Evolutionary conservation across 2,113 vertebrate species (phyloP).

Genomic region (Tragelaphus scriptus): DNA sequence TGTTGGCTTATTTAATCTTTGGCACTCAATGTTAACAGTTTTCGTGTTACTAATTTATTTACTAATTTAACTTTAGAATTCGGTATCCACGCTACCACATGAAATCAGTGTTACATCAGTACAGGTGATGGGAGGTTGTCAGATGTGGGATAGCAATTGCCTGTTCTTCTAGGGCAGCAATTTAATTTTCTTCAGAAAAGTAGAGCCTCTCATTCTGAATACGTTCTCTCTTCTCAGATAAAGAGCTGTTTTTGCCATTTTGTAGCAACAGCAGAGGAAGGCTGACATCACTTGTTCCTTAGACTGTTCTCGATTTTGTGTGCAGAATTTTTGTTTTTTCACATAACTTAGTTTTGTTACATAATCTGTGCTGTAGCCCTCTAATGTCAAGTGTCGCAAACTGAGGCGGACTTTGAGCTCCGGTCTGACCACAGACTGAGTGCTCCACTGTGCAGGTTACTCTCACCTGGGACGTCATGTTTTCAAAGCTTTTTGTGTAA

Average conservation of each 20-base stretch:
- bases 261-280: background rate
- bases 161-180: background rate
- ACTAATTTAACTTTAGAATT: background rate
- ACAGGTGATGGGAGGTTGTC: background rate
- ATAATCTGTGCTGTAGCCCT: rapidly evolving
- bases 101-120: background rate
- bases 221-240: background rate
- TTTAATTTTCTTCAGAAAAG: background rate
- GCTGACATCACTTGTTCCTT: rapidly evolving
- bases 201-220: background rate
- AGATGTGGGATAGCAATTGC: background rate
- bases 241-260: rapidly evolving
- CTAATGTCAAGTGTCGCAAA: rapidly evolving
- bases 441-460: rapidly evolving
- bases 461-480: rapidly evolving
- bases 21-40: background rate
- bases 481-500: rapidly evolving
- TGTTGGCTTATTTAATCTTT: background rate
- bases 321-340: too few relatives aligned
- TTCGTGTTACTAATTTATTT: rapidly evolving
- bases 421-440: background rate
- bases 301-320: rapidly evolving
- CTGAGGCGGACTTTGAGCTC: background rate
- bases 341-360: rapidly evolving
- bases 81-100: rapidly evolving